phyloP scores from a whole-genome alignment of 2,797 vertebrate species.

The Oryzias sinensis region DNA sequence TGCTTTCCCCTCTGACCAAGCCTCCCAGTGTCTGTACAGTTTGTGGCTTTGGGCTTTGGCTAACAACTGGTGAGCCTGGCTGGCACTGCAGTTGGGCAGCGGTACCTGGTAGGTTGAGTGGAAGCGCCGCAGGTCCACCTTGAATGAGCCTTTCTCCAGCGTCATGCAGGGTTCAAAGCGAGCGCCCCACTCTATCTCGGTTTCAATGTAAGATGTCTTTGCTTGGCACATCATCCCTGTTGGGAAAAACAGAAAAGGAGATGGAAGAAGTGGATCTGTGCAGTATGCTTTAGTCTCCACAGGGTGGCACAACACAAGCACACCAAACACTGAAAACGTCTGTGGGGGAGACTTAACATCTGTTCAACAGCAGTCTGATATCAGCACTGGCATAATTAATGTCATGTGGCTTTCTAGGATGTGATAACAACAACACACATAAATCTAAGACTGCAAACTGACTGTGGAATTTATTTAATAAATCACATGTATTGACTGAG shows the following conservation, averaged over 20 bases:
- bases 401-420: no score
- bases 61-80: conserved; percentile 21
- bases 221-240: conserved; percentile 39
- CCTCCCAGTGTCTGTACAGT: conserved; percentile 13
- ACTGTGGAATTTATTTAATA: no score
- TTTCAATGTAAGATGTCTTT: conserved; percentile 39
- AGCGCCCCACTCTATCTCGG: conserved; percentile 47
- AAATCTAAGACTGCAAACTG: no score
- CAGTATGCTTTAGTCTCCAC: background rate
- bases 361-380: no score
- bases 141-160: conserved; percentile 43
- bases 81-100: conserved; percentile 33
- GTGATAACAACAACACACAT: no score
- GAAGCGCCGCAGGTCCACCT: conserved; percentile 39
- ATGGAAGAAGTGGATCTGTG: background rate
- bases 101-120: conserved; percentile 45
- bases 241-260: background rate
- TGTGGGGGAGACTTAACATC: no score
- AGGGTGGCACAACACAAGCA: background rate
- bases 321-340: no score
- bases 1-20: conserved; percentile 2
- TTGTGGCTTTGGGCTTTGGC: conserved; percentile 18
- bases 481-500: no score
- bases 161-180: conserved; percentile 46
- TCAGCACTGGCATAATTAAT: no score